Percentiles rank a stretch among this genome's conserved stretches.
Evolutionary conservation across 2,113 vertebrate genomes (phyloP).

Genomic region (Elephas maximus): DNA sequence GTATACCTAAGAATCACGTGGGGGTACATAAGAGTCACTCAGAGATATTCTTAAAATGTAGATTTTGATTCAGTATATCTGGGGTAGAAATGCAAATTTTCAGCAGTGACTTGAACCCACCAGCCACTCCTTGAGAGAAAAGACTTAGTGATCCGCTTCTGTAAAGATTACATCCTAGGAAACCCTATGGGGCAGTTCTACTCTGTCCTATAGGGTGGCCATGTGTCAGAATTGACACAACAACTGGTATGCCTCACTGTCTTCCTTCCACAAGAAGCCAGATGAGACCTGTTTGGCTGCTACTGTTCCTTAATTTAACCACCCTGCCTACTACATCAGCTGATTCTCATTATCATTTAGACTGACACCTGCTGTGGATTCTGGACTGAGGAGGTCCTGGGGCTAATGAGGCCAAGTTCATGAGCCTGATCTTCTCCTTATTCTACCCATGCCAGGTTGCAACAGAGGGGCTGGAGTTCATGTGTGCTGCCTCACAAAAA

Average conservation of each 20-base stretch:
- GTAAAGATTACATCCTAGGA: neutral
- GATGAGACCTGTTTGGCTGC: neutral
- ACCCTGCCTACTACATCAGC: neutral
- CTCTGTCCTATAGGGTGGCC: neutral
- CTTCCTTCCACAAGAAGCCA: neutral
- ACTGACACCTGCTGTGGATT: too few species aligned
- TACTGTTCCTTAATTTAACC: neutral
- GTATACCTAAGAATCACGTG: too few species aligned
- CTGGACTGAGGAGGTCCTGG: neutral
- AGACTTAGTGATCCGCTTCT: neutral
- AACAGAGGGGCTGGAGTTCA: neutral
- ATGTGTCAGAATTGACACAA: neutral
- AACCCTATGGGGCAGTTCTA: neutral
- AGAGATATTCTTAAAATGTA: too few species aligned
- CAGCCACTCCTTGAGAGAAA: neutral
- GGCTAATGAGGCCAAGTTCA: neutral
- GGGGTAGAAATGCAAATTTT: too few species aligned
- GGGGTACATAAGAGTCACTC: too few species aligned
- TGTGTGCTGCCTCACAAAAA: neutral
- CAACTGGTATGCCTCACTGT: neutral
- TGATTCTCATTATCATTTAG: neutral
- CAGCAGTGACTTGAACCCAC: neutral
- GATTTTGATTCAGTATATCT: too few species aligned
- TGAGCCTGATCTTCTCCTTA: neutral
- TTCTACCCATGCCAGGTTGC: neutral